Conservation (phyloP, 2,113 vertebrate genomes). For the Clarias macrocephalus region DNA sequence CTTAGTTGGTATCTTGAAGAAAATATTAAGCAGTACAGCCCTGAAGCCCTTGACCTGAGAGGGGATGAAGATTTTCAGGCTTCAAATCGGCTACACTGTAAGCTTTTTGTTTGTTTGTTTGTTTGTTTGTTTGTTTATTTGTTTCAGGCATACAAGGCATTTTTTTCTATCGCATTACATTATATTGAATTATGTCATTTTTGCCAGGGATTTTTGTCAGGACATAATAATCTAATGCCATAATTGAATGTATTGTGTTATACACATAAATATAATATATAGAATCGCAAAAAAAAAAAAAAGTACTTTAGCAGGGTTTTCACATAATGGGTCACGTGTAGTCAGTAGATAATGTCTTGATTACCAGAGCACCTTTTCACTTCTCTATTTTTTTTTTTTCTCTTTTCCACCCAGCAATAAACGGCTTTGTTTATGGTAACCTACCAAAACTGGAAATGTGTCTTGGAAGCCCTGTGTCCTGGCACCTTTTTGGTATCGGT, state of each 20-base stretch:
- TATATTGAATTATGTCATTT: neutral
- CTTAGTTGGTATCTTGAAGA: conserved; percentile 72
- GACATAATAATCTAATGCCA: neutral
- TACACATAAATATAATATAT: no score
- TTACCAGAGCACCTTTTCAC: neutral
- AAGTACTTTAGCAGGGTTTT: no score
- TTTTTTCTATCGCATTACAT: neutral
- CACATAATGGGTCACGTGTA: no score
- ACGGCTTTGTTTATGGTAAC: conserved; percentile 90
- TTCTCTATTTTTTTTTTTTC: neutral
- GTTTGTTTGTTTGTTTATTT: neutral
- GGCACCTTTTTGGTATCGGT: conserved; percentile 93
- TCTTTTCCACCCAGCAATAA: conserved; percentile 75
- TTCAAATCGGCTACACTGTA: conserved; percentile 92
- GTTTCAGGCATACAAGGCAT: neutral
- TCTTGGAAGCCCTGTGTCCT: conserved; percentile 74
- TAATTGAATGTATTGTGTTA: neutral
- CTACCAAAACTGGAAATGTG: conserved; percentile 83
- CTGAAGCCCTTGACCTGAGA: conserved; percentile 69
- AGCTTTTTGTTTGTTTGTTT: conserved; percentile 45
- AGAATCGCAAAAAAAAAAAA: no score
- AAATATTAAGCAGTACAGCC: conserved; percentile 82
- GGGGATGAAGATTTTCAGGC: conserved; percentile 77
- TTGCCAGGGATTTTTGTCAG: neutral
- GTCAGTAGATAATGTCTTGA: neutral